Conservation (phyloP, 2,113 vertebrate species). For the Labeo catla region DNA sequence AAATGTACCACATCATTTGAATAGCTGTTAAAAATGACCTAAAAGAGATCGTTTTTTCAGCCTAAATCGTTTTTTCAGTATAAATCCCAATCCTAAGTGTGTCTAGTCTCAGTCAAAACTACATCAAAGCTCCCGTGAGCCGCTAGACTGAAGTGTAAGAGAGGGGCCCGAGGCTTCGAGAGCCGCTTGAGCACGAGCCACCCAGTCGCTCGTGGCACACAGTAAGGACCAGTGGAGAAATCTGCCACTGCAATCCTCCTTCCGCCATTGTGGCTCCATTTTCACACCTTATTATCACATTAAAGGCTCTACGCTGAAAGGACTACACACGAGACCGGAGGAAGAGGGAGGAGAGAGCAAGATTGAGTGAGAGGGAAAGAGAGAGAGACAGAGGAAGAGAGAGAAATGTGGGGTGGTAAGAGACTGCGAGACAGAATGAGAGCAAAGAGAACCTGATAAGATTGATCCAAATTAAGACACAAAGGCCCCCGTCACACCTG, state of each 20-base stretch:
- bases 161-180: slow-evolving; percentile 20
- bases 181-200: slow-evolving; percentile 27
- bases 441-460: slow-evolving; percentile 21
- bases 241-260: slow-evolving; percentile 70
- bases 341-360: slow-evolving; percentile 36
- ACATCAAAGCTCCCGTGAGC: slow-evolving; percentile 25
- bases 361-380: slow-evolving; percentile 30
- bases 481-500: slow-evolving; percentile 15
- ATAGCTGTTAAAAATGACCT: neutral
- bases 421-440: slow-evolving; percentile 28
- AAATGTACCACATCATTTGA: neutral
- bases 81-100: slow-evolving; percentile 26
- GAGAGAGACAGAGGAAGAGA: slow-evolving; percentile 27
- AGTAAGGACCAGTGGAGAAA: slow-evolving; percentile 63
- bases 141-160: slow-evolving; percentile 47
- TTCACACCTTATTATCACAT: slow-evolving; percentile 86
- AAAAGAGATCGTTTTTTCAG: neutral
- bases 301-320: slow-evolving; percentile 75
- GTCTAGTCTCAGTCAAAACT: slow-evolving; percentile 36
- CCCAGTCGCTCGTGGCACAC: slow-evolving; percentile 46
- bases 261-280: slow-evolving; percentile 79
- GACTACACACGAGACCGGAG: slow-evolving; percentile 69
- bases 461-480: slow-evolving; percentile 34
- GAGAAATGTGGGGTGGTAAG: slow-evolving; percentile 17
- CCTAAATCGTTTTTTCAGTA: neutral